These are phyloP conservation scores for Bradynema listronoti DNA, from an alignment of 1,140 invertebrate species.

Conservation along the genomic window DNA sequence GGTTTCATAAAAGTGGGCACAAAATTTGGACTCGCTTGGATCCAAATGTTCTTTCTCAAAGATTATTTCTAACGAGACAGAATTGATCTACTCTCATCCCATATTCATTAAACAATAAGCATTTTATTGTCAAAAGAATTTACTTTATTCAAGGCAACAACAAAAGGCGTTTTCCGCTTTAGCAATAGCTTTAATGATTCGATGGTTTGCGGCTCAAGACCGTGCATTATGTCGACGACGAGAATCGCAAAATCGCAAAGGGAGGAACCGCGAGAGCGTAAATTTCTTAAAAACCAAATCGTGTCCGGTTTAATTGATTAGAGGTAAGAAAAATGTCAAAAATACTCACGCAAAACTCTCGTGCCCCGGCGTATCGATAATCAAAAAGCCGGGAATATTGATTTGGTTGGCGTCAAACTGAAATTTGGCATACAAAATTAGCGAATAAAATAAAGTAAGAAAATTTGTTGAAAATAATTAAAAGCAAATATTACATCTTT, in stretches of 20 bases:
- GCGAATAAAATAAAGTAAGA: no score
- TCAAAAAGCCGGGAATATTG: conserved; percentile 88
- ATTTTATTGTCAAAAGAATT: conserved; percentile 22
- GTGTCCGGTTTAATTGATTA: not conserved
- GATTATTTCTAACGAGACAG: no score
- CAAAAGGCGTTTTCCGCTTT: conserved; percentile 87
- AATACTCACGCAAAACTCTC: conserved; percentile 75
- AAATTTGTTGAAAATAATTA: no score
- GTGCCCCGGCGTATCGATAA: conserved; percentile 99
- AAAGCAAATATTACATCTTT: conserved; percentile 64
- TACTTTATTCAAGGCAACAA: conserved; percentile 91
- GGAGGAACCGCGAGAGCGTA: conserved; percentile 89
- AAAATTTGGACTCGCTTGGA: no score
- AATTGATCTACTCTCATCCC: no score
- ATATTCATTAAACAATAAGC: not conserved
- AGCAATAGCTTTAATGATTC: conserved; percentile 94
- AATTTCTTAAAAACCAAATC: conserved; percentile 68
- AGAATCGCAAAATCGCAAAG: conserved; percentile 98
- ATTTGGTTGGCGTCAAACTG: conserved; percentile 70
- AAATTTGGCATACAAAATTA: conserved; percentile 58
- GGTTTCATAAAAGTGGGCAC: no score
- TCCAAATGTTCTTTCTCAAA: no score
- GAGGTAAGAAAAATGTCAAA: not conserved
- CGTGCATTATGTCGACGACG: conserved; percentile 99
- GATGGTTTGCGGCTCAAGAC: conserved; percentile 93